Base-by-base conservation (phyloP, 2,797 vertebrate genomes). In the Schizothorax lantsangensis region DNA sequence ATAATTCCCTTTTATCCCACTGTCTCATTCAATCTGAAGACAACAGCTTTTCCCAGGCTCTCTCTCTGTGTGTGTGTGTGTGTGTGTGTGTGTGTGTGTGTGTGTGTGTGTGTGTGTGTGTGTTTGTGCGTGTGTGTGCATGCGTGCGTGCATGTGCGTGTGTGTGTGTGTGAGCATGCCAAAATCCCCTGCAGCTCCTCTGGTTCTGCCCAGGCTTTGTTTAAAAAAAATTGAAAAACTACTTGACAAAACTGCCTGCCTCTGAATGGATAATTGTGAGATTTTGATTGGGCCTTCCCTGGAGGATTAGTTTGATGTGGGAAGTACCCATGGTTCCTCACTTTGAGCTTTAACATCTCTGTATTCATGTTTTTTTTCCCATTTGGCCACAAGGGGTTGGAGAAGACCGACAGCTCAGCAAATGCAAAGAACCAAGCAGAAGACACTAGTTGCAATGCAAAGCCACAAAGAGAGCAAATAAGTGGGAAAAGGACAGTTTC, bases 381-480 rank as follows among this genome's bases (percentile, higher is more conserved):
- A 30, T 92, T 23, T 89, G 17, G 84, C 57, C 80, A 82, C 30
- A 88, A 96, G 95, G 94, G 93, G n/a, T 78, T 3, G 26, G 91
- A 95, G 83, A 90, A 66, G 33, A 66, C 79, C 0, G 87, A 89
- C 33, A 78, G 49, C 52, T 38, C 83, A 9, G n/a, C 69, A 36
- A 72, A 74, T 84, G 62, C 71, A 59, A 87, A 73, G 49, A 62
- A 71, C 21, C 79, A 81, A 33, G 78, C 68, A 52, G 84, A 89
- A 88, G 84, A 88, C 23, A 19, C 69, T 30, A 83, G 68, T 26
- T 79, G 17, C 12, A 79, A 1, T 17, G 69, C 85, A 64, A 64
- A 64, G 26, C 62, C 12, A 30, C 62, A 15, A 64, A 30, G 26
- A 33, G 85, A 86, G 5, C 73, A 89, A 19, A 43, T 79, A 30